Conservation (phyloP, 2,797 vertebrate species). For the Bovichtus diacanthus region DNA sequence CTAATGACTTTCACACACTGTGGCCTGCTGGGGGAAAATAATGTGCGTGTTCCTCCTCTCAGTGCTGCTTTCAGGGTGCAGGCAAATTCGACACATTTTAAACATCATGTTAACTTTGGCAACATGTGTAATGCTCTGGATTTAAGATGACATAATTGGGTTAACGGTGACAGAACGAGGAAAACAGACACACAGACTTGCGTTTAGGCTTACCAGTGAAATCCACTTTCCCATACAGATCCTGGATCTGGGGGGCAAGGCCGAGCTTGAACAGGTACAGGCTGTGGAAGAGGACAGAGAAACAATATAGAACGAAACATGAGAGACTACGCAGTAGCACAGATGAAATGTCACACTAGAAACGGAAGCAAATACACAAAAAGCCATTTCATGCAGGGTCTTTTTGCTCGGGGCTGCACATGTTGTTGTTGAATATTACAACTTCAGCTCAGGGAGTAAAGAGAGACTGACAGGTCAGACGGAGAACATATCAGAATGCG, state of each 20-base stretch:
- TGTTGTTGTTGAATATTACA: no score
- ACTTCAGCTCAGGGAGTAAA: background rate
- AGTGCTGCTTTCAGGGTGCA: background rate
- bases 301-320: background rate
- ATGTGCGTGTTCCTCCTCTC: background rate
- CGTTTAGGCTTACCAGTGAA: constrained; percentile 92
- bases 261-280: constrained; percentile 98
- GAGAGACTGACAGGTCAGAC: background rate
- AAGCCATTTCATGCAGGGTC: background rate
- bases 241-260: constrained; percentile 97
- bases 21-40: background rate
- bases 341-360: background rate
- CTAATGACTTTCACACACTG: constrained; percentile 78
- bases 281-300: constrained; percentile 74
- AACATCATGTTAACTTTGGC: constrained; percentile 3
- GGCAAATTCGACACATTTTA: background rate
- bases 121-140: background rate
- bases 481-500: background rate
- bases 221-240: constrained; percentile 97
- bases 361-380: background rate
- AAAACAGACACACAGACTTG: constrained; percentile 7
- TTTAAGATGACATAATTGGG: constrained; percentile 2
- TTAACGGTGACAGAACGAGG: background rate
- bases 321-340: background rate
- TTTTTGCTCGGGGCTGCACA: no score